Percentiles rank a stretch among this genome's conserved stretches.
These are phyloP conservation scores for Eublepharis macularius DNA, from an alignment of 2,113 vertebrate species.

Conservation along the genomic window DNA sequence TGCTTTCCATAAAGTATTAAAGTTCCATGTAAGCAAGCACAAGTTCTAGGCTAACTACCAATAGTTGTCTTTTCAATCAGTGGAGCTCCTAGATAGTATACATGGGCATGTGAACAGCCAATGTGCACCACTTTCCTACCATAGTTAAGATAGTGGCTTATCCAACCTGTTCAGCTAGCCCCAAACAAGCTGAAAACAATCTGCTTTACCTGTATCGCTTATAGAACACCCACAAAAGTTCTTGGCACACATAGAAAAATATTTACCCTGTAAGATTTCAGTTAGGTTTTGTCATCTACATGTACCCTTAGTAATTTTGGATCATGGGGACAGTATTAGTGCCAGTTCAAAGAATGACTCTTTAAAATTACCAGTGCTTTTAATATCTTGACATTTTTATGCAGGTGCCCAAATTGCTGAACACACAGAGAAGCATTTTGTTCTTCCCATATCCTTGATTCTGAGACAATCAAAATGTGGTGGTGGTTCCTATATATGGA, in stretches of 20 bases:
- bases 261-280: constrained; percentile 44
- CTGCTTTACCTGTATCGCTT: constrained; percentile 8
- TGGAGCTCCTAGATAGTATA: not conserved
- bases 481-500: not conserved
- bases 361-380: not conserved
- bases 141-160: not conserved
- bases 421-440: not conserved
- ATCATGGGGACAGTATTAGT: too few species aligned
- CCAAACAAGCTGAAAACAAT: constrained; percentile 1
- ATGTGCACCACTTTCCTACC: not conserved
- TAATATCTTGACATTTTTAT: not conserved
- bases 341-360: not conserved
- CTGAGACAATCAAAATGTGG: not conserved
- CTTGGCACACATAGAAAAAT: not conserved
- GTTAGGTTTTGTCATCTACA: not conserved
- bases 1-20: too few species aligned
- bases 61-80: not conserved
- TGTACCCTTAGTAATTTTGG: not conserved
- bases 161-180: not conserved
- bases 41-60: not conserved
- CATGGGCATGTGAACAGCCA: too few species aligned
- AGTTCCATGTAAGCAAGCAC: not conserved
- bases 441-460: not conserved
- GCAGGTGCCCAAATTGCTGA: not conserved
- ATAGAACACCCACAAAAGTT: constrained; percentile 13